Evolutionary conservation across 2,797 vertebrate species (phyloP), one percentile per base, ranked within the genome.

Genomic region (Enteromius unitaeniatus): DNA sequence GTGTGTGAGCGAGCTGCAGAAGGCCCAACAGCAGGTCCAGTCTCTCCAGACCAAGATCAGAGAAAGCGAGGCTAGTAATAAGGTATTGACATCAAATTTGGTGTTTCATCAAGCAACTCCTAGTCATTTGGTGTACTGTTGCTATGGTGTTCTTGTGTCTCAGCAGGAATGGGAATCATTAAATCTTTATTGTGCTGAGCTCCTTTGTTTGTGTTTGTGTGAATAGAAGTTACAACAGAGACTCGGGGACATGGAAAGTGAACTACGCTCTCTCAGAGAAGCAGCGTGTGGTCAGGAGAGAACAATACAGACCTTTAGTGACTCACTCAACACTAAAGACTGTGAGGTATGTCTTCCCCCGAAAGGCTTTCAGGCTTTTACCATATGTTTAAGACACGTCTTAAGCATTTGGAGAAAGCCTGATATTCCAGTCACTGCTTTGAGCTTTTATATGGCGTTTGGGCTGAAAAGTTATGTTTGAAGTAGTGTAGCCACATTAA

Each of bases 211-310:
- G 17, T 77, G 28, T 81, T 34, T 72, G 23, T 80, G n/a, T 70
- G 47, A 26, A 74, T 86, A 98, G 97, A 93, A 95, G 92, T 93
- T 99, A 86, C 96, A 97, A 93, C 91, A 95, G 86, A 96, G 92
- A 87, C 91, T 97, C 53, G 87, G 88, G 34, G 95, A 96, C 79
- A 92, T 97, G 95, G 95, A 95, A 91, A 86, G 90, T 80, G 95
- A 98, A 83, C 89, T 98, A 42, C 94, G 92, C 19, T 92, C 93
- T 11, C 91, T 91, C 53, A 94, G 90, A 83, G 95, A 97, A 81
- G 93, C 93, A n/a, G 94, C 95, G 0, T 95, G 94, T 89, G 93
- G 89, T 58, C 96, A 97, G 89, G 96, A 97, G 86, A 84, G 88
- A 84, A 94, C 90, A 60, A 91, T 97, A 90, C 96, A 96, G 89